phyloP scores from a whole-genome alignment of 2,888 invertebrate genomes.

The Drosophila borborema region DNA sequence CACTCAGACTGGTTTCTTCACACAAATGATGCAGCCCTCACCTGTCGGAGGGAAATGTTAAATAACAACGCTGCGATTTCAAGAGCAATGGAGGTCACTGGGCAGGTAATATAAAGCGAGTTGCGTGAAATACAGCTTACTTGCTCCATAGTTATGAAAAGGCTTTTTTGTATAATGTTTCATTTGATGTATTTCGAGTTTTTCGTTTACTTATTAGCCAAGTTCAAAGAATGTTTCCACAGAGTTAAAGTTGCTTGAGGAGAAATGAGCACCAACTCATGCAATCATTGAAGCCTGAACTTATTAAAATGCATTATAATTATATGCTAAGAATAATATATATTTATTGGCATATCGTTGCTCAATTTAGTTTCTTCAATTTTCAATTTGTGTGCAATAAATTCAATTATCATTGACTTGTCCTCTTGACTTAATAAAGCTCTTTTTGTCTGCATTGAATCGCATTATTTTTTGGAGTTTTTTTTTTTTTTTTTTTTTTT shows the following conservation, averaged over 20 bases:
- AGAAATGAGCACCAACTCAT: background rate
- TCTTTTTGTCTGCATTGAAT: background rate
- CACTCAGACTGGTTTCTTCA: conserved; percentile 42
- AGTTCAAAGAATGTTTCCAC: background rate
- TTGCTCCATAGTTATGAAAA: background rate
- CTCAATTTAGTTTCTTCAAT: background rate
- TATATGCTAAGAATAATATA: background rate
- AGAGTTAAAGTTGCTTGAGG: background rate
- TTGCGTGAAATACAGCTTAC: background rate
- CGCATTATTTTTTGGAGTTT: background rate
- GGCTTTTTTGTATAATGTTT: background rate
- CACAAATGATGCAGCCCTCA: conserved; percentile 16
- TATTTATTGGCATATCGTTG: background rate
- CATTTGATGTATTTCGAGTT: no score
- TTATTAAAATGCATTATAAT: no score
- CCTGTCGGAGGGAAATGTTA: conserved; percentile 17
- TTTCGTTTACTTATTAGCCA: background rate
- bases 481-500: background rate
- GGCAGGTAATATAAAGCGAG: conserved; percentile 35
- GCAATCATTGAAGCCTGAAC: background rate
- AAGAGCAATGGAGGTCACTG: conserved; percentile 26
- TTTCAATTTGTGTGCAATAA: background rate
- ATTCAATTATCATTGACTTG: background rate
- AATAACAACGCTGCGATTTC: conserved; percentile 40
- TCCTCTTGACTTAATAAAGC: background rate